These are phyloP conservation scores for Enteromius paludinosus DNA, from an alignment of 2,797 vertebrate genomes.

Conservation along the genomic window DNA sequence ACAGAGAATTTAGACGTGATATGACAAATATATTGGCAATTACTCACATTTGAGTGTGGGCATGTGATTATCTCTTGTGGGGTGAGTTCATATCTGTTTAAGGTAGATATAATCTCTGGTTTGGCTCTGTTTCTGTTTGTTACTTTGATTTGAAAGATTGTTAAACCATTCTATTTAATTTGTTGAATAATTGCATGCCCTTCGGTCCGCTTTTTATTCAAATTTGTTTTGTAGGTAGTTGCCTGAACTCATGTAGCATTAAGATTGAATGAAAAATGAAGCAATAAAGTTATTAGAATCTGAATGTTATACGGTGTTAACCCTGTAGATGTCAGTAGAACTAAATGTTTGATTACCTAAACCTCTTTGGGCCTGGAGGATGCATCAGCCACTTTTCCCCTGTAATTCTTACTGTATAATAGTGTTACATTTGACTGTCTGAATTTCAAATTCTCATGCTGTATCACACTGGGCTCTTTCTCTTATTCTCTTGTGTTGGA, in stretches of 20 bases:
- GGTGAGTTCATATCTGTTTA: background rate
- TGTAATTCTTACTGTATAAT: too few species aligned
- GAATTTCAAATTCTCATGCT: background rate
- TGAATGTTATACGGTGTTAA: background rate
- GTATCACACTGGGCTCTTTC: background rate
- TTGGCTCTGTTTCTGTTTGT: slow-evolving; percentile 21
- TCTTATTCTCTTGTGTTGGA: background rate
- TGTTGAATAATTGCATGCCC: slow-evolving; percentile 12
- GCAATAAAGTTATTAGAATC: slow-evolving; percentile 28
- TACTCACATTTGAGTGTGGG: background rate
- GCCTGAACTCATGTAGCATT: background rate
- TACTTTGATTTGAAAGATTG: background rate
- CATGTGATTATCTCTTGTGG: background rate
- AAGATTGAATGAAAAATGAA: slow-evolving; percentile 21
- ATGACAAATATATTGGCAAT: slow-evolving; percentile 1
- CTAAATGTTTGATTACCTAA: background rate
- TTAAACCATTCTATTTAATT: background rate
- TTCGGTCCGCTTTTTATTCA: slow-evolving; percentile 12
- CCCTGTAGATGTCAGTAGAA: slow-evolving; percentile 46
- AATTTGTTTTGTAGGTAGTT: slow-evolving; percentile 2
- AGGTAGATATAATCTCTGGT: slow-evolving; percentile 7
- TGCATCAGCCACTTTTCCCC: background rate
- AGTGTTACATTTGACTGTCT: too few species aligned
- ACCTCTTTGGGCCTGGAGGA: background rate
- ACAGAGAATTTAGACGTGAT: background rate